These are phyloP conservation scores for Drosophila infuscata DNA, from an alignment of 2,888 invertebrate species.

Conservation along the genomic window DNA sequence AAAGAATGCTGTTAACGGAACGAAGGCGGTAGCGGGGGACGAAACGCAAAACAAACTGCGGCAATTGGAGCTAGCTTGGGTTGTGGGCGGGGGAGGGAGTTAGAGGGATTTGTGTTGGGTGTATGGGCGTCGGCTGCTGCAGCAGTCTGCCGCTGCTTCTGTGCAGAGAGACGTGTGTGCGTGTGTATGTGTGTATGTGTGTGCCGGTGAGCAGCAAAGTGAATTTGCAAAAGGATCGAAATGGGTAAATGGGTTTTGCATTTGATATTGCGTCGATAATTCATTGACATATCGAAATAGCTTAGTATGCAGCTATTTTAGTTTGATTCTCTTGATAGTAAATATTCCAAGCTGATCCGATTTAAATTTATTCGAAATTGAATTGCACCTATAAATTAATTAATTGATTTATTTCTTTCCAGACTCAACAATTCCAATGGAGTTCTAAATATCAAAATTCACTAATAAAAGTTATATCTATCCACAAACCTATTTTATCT, in stretches of 20 bases:
- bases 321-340: not conserved
- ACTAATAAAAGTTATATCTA: not conserved
- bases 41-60: slow-evolving; percentile 23
- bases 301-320: not conserved
- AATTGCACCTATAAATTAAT: not conserved
- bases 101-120: not conserved
- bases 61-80: slow-evolving; percentile 17
- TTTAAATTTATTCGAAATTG: not conserved
- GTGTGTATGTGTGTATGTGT: slow-evolving; percentile 1
- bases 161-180: slow-evolving; percentile 7
- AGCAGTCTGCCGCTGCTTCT: slow-evolving; percentile 9
- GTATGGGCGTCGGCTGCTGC: slow-evolving; percentile 48
- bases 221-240: slow-evolving; percentile 16
- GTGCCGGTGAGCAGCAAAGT: slow-evolving; percentile 25
- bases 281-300: slow-evolving; percentile 3
- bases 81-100: not conserved
- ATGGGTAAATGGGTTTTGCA: slow-evolving; percentile 11
- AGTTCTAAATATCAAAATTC: not conserved
- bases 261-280: slow-evolving; percentile 10
- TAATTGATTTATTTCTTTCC: not conserved
- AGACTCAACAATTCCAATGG: not conserved
- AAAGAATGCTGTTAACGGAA: slow-evolving; percentile 45
- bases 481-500: not conserved
- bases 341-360: not conserved
- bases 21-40: not conserved